These are phyloP conservation scores for Neoaliturus tenellus DNA, from an alignment of 2,888 invertebrate genomes.

Conservation along the genomic window DNA sequence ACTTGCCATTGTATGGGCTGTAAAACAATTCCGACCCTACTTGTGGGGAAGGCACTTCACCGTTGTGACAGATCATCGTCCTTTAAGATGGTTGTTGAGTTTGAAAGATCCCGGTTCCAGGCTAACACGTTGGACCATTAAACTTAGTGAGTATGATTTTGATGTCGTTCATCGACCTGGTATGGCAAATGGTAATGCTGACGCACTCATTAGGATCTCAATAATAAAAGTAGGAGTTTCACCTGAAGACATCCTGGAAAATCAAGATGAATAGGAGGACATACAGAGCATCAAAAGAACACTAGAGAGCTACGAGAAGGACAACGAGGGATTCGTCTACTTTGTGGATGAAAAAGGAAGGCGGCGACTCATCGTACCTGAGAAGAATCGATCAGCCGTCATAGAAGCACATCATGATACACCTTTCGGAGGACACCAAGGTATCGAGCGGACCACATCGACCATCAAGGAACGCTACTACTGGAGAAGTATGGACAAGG, in stretches of 20 bases:
- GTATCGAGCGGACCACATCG: constrained; percentile 66
- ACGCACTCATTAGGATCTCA: constrained; percentile 26
- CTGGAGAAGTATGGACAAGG: constrained; percentile 69
- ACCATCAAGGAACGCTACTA: constrained; percentile 65
- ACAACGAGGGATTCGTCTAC: constrained; percentile 10
- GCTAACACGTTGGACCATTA: constrained; percentile 69
- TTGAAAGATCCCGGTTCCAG: constrained; percentile 70
- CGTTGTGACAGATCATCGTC: constrained; percentile 71
- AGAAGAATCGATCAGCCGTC: not conserved
- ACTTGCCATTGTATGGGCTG: constrained; percentile 68
- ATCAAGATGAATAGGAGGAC: constrained; percentile 34
- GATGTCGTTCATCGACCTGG: constrained; percentile 28
- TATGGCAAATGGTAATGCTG: constrained; percentile 27
- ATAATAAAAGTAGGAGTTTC: constrained; percentile 18
- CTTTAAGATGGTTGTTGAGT: constrained; percentile 69
- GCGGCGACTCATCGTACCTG: not conserved
- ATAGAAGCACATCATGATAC: constrained; percentile 64
- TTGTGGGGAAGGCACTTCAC: constrained; percentile 69
- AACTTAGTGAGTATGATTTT: constrained; percentile 69
- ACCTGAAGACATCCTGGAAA: constrained; percentile 11
- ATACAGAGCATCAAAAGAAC: not conserved
- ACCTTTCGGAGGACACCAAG: constrained; percentile 66
- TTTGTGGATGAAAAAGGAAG: constrained; percentile 1
- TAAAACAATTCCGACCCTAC: constrained; percentile 68
- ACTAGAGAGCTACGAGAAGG: constrained; percentile 11